Conservation (phyloP, 1,140 invertebrate species). For the Kradibia gibbosae region DNA sequence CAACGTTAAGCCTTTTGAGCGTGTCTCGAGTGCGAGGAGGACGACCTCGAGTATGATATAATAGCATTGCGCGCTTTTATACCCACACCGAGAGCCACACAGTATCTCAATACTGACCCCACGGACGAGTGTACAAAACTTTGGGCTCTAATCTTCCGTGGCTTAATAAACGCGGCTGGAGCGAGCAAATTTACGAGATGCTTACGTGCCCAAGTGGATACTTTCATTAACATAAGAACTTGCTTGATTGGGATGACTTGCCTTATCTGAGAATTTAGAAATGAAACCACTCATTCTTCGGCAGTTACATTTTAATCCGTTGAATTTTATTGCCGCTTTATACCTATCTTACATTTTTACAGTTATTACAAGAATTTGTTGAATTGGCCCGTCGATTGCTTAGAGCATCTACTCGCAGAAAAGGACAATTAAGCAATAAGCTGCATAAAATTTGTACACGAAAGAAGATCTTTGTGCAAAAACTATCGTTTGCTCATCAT, state of each 20-base stretch:
- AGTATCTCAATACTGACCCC: slow-evolving; percentile 15
- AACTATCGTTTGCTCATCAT: background rate
- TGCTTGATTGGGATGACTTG: background rate
- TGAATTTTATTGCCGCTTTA: background rate
- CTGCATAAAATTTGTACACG: background rate
- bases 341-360: background rate
- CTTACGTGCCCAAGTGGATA: background rate
- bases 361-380: background rate
- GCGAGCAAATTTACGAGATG: background rate
- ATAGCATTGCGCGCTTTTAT: background rate
- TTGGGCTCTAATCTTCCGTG: background rate
- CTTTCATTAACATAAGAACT: slow-evolving; percentile 3
- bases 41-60: slow-evolving; percentile 8
- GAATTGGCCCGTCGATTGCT: background rate
- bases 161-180: slow-evolving; percentile 31
- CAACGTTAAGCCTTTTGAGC: slow-evolving; percentile 23
- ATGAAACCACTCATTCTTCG: background rate
- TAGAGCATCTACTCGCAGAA: background rate
- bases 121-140: background rate
- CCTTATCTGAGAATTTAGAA: background rate
- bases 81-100: background rate
- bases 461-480: background rate
- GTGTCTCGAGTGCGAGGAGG: background rate
- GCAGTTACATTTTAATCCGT: background rate
- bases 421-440: background rate